These are phyloP conservation scores for Eulacestoma nigropectus DNA, from an alignment of 2,113 vertebrate species.

Conservation along the genomic window DNA sequence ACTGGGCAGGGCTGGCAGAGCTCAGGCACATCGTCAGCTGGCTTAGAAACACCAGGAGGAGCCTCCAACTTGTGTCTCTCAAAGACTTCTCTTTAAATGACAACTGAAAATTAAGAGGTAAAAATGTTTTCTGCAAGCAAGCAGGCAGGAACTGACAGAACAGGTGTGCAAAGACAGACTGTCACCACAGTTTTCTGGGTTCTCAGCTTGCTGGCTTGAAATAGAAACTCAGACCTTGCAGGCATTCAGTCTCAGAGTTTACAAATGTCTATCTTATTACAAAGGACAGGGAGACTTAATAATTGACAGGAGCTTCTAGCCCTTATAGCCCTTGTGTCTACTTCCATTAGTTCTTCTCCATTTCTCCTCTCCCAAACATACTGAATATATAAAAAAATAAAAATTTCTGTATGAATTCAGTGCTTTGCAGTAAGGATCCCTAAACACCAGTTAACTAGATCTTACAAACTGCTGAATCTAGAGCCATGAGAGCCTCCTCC, in stretches of 20 bases:
- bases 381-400: not conserved
- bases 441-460: not conserved
- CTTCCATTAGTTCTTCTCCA: not conserved
- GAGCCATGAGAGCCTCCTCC: not conserved
- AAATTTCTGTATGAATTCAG: not conserved
- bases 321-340: not conserved
- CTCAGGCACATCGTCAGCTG: accelerated
- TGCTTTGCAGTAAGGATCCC: not conserved
- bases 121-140: not conserved
- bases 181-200: not conserved
- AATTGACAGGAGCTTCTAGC: not conserved
- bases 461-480: not conserved
- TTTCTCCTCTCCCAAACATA: not conserved
- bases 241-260: not conserved
- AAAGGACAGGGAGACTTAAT: not conserved
- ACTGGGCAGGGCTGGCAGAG: not conserved
- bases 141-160: not conserved
- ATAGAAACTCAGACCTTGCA: not conserved
- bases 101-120: not conserved
- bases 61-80: not conserved
- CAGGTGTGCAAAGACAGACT: not conserved
- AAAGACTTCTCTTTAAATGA: not conserved
- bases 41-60: not conserved
- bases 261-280: not conserved
- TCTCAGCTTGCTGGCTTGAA: not conserved